These are phyloP conservation scores for Coilia nasus DNA, from an alignment of 2,797 vertebrate species.

Conservation along the genomic window DNA sequence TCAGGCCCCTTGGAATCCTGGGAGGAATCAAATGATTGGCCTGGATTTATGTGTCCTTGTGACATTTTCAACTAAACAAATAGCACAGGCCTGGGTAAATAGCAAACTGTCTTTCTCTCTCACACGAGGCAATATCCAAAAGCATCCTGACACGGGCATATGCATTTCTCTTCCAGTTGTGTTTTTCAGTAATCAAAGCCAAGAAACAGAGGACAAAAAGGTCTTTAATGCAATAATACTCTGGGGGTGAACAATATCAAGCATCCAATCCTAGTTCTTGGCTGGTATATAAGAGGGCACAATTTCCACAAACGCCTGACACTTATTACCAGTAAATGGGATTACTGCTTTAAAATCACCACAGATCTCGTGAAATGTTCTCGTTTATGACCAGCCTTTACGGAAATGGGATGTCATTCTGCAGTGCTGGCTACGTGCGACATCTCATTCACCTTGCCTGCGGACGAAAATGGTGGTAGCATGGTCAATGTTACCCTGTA, in stretches of 20 bases:
- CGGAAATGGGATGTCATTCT: conserved; percentile 5
- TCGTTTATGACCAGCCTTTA: background rate
- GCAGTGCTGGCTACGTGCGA: conserved; percentile 17
- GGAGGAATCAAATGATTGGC: conserved; percentile 35
- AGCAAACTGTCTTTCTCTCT: conserved; percentile 33
- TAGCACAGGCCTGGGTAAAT: conserved; percentile 44
- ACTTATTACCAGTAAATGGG: conserved; percentile 10
- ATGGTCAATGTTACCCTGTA: conserved; percentile 30
- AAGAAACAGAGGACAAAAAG: background rate
- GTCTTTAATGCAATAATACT: background rate
- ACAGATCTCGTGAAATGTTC: background rate
- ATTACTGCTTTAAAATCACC: conserved; percentile 2
- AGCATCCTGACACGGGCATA: background rate
- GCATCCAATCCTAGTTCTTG: background rate
- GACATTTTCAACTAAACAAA: conserved; percentile 45
- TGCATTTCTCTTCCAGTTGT: background rate
- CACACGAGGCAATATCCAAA: background rate
- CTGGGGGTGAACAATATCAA: background rate
- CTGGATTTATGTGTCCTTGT: conserved; percentile 44
- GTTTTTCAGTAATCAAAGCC: background rate
- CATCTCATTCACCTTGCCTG: conserved; percentile 49
- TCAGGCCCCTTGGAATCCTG: conserved; percentile 40
- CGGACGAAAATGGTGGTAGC: conserved; percentile 35
- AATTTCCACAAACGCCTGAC: background rate
- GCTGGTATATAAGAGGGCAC: background rate